These are phyloP conservation scores for Astropecten irregularis DNA, from an alignment of 53 echinoderm and acorn worm genomes.

Conservation along the genomic window DNA sequence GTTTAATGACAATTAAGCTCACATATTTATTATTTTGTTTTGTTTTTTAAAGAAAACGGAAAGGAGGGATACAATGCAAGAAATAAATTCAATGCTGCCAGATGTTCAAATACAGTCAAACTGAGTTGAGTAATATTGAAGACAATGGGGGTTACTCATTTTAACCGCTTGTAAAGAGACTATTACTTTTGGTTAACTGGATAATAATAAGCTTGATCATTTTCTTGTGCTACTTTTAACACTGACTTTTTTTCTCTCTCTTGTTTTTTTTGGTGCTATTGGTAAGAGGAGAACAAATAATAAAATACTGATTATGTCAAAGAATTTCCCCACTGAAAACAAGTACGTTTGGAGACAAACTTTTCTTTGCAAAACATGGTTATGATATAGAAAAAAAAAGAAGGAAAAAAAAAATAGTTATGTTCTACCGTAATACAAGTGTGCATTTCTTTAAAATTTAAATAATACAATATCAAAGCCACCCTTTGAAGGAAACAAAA, in stretches of 20 bases:
- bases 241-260: too few species aligned
- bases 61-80: constrained; percentile 1
- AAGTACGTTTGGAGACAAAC: too few species aligned
- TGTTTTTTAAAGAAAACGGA: not conserved
- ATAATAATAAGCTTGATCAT: too few species aligned
- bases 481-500: not conserved
- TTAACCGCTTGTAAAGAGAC: too few species aligned
- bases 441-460: constrained; percentile 3
- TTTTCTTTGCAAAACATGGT: constrained; percentile 3
- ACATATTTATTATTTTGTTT: not conserved
- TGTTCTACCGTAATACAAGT: constrained; percentile 3
- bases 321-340: too few species aligned
- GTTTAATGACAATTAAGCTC: constrained; percentile 55
- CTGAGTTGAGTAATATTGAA: too few species aligned
- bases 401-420: not conserved
- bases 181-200: too few species aligned
- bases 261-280: too few species aligned
- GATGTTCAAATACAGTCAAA: not conserved
- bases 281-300: too few species aligned
- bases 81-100: constrained; percentile 1
- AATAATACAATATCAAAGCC: not conserved
- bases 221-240: too few species aligned
- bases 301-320: too few species aligned
- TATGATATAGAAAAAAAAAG: not conserved
- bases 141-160: too few species aligned